Percentiles rank a stretch among this genome's conserved stretches.
phyloP scores from a whole-genome alignment of 1,140 invertebrate species.

The Spodoptera frugiperda region DNA sequence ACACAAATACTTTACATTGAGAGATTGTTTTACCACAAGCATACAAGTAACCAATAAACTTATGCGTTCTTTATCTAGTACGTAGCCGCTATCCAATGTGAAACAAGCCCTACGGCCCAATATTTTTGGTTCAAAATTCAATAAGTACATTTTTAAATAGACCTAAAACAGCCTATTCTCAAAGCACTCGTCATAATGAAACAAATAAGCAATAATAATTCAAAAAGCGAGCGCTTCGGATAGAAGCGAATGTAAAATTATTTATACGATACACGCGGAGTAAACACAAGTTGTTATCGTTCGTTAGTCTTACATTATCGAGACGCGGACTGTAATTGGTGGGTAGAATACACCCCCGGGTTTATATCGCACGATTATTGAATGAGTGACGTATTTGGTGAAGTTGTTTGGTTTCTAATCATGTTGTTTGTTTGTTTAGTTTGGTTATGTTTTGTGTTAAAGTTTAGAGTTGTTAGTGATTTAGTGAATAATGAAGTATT shows the following conservation, averaged over 20 bases:
- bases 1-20: too few species aligned
- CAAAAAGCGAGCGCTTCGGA: neutral
- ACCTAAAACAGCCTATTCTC: neutral
- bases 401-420: neutral
- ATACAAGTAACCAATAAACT: too few species aligned
- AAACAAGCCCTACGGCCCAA: too few species aligned
- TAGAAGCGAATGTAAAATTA: constrained; percentile 6
- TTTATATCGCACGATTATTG: constrained; percentile 53
- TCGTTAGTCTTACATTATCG: constrained; percentile 75
- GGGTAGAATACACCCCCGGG: constrained; percentile 48
- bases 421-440: too few species aligned
- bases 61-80: too few species aligned
- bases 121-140: too few species aligned
- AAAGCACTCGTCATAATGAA: neutral
- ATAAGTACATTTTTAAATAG: neutral
- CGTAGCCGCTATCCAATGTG: too few species aligned
- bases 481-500: too few species aligned
- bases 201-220: neutral
- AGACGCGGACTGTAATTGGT: constrained; percentile 72
- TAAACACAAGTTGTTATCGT: constrained; percentile 65
- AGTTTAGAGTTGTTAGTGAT: too few species aligned
- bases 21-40: too few species aligned
- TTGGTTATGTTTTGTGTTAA: too few species aligned
- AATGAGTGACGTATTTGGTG: neutral
- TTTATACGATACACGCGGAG: constrained; percentile 53